Evolutionary conservation across 2,797 vertebrate genomes (phyloP).

Genomic region (Tapera naevia): DNA sequence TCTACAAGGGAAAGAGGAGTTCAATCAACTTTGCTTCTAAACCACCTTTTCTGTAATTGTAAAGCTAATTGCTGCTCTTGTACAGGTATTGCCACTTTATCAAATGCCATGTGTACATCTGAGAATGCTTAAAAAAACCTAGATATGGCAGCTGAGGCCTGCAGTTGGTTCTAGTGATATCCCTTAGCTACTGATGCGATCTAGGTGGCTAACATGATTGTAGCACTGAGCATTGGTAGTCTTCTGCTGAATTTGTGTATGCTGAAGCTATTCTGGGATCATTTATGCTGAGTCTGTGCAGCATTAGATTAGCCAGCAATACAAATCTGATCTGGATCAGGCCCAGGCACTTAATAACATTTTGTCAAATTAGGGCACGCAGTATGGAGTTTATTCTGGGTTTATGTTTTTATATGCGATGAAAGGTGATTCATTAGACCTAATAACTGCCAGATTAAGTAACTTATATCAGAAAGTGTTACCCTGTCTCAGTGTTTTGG

Average conservation of each 20-base stretch:
- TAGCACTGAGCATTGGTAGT: rapidly evolving
- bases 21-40: background rate
- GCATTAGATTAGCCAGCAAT: background rate
- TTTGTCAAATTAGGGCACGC: background rate
- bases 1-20: background rate
- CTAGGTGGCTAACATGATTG: background rate
- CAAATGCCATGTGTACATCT: background rate
- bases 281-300: background rate
- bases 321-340: background rate
- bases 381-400: background rate
- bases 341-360: background rate
- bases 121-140: background rate
- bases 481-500: background rate
- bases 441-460: background rate
- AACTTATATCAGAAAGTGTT: background rate
- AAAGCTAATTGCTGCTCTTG: background rate
- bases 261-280: background rate
- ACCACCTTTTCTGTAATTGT: background rate
- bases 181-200: rapidly evolving
- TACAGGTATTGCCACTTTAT: background rate
- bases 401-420: background rate
- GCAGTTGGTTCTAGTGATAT: rapidly evolving
- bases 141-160: rapidly evolving
- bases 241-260: background rate
- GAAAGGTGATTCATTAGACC: background rate